Evolutionary conservation across 2,888 invertebrate genomes (phyloP).

Genomic region (Notodonta dromedarius): DNA sequence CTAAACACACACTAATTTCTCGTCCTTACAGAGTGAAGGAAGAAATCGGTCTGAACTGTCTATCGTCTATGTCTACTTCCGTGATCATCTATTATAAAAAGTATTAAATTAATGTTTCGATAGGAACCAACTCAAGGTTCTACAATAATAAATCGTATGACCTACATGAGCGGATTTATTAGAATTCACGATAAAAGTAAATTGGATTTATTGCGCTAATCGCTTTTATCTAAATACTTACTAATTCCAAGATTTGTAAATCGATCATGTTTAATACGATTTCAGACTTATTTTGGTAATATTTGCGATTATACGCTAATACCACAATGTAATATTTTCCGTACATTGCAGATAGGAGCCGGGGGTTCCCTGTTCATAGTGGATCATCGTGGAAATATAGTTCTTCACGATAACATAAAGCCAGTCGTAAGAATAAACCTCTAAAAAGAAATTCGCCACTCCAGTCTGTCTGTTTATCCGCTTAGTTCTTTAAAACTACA

Average conservation of each 20-base stretch:
- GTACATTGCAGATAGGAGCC: conserved; percentile 61
- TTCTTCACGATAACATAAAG: conserved; percentile 70
- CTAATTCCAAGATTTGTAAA: neutral
- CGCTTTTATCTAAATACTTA: neutral
- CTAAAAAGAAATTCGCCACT: too few species aligned
- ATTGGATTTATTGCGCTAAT: conserved; percentile 7
- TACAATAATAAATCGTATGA: neutral
- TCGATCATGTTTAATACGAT: neutral
- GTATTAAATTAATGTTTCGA: neutral
- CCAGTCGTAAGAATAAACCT: conserved; percentile 56
- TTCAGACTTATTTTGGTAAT: too few species aligned
- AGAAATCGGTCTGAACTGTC: neutral
- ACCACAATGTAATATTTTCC: too few species aligned
- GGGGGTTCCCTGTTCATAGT: conserved; percentile 67
- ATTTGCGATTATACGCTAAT: too few species aligned
- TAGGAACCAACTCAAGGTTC: neutral
- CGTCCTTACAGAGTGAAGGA: too few species aligned
- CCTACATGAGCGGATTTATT: neutral
- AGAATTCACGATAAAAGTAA: neutral
- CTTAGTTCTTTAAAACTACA: too few species aligned
- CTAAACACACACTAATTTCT: too few species aligned
- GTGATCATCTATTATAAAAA: neutral
- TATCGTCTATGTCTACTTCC: neutral
- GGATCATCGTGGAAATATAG: conserved; percentile 75
- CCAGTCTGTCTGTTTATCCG: too few species aligned